These are phyloP conservation scores for Apamea epomidion DNA, from an alignment of 2,888 invertebrate genomes.

Conservation along the genomic window DNA sequence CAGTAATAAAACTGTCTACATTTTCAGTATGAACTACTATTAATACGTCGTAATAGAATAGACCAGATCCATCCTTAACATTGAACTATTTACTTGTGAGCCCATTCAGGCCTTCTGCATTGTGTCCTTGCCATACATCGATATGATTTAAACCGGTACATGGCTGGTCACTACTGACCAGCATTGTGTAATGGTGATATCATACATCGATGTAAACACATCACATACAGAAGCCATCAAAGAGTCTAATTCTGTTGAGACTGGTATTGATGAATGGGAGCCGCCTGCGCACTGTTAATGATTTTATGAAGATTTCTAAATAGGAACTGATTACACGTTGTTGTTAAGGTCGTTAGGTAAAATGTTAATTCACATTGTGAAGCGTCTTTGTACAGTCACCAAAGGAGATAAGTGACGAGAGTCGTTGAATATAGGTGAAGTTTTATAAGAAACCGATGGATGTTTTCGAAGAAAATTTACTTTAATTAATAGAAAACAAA, in stretches of 20 bases:
- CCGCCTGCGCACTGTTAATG: constrained; percentile 11
- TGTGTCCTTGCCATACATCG: constrained; percentile 36
- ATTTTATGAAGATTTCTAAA: constrained; percentile 37
- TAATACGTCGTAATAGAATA: constrained; percentile 11
- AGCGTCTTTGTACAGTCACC: neutral
- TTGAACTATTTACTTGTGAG: constrained; percentile 41
- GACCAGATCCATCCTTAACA: constrained; percentile 15
- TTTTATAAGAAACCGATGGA: too few relatives aligned
- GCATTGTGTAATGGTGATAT: constrained; percentile 57
- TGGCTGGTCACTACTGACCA: constrained; percentile 27
- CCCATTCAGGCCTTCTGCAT: constrained; percentile 40
- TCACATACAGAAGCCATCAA: constrained; percentile 20
- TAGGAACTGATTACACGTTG: neutral
- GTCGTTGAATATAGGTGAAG: too few relatives aligned
- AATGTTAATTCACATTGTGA: neutral
- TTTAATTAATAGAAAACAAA: too few relatives aligned
- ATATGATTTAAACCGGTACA: constrained; percentile 57
- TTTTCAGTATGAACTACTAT: neutral
- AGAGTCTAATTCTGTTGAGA: constrained; percentile 37
- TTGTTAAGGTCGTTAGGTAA: constrained; percentile 10
- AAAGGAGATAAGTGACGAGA: too few relatives aligned
- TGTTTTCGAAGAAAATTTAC: too few relatives aligned
- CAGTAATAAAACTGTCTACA: neutral
- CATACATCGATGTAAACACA: constrained; percentile 39
- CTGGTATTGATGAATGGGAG: constrained; percentile 30